Base-by-base conservation (phyloP, 2,888 invertebrate species). In the Petrolisthes manimaculis region DNA sequence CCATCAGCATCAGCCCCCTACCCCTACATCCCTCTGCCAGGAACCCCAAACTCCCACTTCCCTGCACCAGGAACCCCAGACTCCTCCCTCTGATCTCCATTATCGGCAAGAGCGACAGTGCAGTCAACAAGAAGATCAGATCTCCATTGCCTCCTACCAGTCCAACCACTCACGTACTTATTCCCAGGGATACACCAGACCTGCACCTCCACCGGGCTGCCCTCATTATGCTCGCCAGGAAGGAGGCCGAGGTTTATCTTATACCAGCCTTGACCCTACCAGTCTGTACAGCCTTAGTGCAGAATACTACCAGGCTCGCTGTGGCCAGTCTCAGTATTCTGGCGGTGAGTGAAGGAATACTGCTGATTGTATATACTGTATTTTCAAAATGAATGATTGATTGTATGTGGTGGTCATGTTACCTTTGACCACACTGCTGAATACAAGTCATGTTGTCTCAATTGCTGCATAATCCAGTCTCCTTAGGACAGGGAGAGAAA, bases 121-220 rank as follows among this genome's bases (percentile, higher is more conserved):
- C 14, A 6, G 18, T 8, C 71, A 71, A 21, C 71, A 71, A 21
- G 86, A 84, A 21, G 86, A 75, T 55, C 86, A 84, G 80, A 75
- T 84, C 8, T 86, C 84, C 56, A 77, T 75, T 9, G 74, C 75
- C 4, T 86, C 84, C 67, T 86, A 81, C 78, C 89, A 75, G 69
- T 84, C 80, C 69, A 89, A n/a, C 81, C 86, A 81, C 77, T 86
- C 83, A 54, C 83, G 81, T 69, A 84, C 80, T 21, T 81, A 55
- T 81, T 84, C 80, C 84, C 83, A 86, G 77, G 86, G 86, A 24
- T 84, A 81, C 53, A 79, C 74, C 84, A 83, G 84, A 21, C 89
- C 84, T n/a, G 77, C 55, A 9, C 86, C 84, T 55, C 86, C 84
- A n/a, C 78, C 86, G 3, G 83, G 80, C 14, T 86, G 86, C 75